These are phyloP conservation scores for Diloba caeruleocephala DNA, from an alignment of 2,888 invertebrate species.

Conservation along the genomic window DNA sequence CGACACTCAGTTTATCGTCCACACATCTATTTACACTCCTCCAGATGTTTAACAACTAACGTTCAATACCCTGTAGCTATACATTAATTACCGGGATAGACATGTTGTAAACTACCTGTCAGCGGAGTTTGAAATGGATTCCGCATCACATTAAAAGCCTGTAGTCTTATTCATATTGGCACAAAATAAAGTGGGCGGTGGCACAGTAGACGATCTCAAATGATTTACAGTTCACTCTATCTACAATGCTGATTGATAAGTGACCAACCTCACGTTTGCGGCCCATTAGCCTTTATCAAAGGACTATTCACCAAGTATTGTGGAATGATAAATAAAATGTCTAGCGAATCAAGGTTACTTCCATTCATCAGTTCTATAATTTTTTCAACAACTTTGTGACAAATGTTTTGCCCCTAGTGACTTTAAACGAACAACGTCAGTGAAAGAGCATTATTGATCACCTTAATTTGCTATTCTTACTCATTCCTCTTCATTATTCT, in stretches of 20 bases:
- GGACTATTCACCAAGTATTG: constrained; percentile 64
- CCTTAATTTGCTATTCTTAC: too few relatives aligned
- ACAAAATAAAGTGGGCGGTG: constrained; percentile 69
- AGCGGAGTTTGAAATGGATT: constrained; percentile 65
- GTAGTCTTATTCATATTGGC: constrained; percentile 63
- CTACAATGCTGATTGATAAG: constrained; percentile 76
- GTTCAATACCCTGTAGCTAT: constrained; percentile 13
- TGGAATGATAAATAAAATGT: constrained; percentile 54
- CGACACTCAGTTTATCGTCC: constrained; percentile 22
- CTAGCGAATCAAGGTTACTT: constrained; percentile 42
- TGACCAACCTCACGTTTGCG: constrained; percentile 73
- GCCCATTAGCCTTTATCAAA: constrained; percentile 78
- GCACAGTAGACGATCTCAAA: constrained; percentile 64
- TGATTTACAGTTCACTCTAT: constrained; percentile 66
- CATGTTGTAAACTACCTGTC: constrained; percentile 59
- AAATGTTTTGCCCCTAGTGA: constrained; percentile 16
- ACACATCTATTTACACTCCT: constrained; percentile 27
- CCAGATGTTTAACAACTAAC: constrained; percentile 33
- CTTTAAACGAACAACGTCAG: constrained; percentile 20
- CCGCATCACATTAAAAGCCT: constrained; percentile 63
- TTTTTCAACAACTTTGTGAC: constrained; percentile 24
- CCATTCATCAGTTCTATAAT: constrained; percentile 39
- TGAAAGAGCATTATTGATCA: too few relatives aligned
- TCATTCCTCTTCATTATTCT: too few relatives aligned
- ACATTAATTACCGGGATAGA: constrained; percentile 56